Conservation (phyloP, 1,140 invertebrate genomes). For the Neuroterus valhalla region DNA sequence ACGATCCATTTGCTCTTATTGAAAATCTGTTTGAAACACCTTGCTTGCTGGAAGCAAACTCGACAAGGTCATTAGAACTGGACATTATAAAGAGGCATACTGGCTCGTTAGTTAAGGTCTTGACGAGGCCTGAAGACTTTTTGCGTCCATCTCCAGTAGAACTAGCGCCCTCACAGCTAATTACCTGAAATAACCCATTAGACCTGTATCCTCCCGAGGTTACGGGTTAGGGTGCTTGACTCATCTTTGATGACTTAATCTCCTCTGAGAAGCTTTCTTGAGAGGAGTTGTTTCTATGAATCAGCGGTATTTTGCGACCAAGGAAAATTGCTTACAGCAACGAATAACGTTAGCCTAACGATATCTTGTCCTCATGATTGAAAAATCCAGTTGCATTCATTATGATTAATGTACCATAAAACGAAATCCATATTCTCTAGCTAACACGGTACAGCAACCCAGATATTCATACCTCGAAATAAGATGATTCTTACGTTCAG, state of each 20-base stretch:
- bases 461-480: too few relatives aligned
- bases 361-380: too few relatives aligned
- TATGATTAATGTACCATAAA: too few relatives aligned
- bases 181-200: slow-evolving; percentile 72
- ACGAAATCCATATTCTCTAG: too few relatives aligned
- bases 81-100: slow-evolving; percentile 39
- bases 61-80: slow-evolving; percentile 29
- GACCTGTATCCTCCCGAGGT: slow-evolving; percentile 62
- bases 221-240: slow-evolving; percentile 55
- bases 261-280: slow-evolving; percentile 42
- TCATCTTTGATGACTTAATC: slow-evolving; percentile 72
- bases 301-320: slow-evolving; percentile 65
- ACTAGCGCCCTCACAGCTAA: slow-evolving; percentile 59
- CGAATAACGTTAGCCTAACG: not conserved
- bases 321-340: slow-evolving; percentile 59
- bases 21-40: too few relatives aligned
- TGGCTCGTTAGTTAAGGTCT: slow-evolving; percentile 24
- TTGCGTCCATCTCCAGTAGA: slow-evolving; percentile 45
- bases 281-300: slow-evolving; percentile 64
- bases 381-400: not conserved
- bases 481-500: too few relatives aligned
- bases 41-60: slow-evolving; percentile 11
- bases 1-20: too few relatives aligned
- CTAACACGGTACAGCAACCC: too few relatives aligned
- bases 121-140: slow-evolving; percentile 42